A percentile compares a stretch with the other conserved stretches of the same genome.
Conservation (phyloP, 1,140 invertebrate species). For the Venturia canescens region DNA sequence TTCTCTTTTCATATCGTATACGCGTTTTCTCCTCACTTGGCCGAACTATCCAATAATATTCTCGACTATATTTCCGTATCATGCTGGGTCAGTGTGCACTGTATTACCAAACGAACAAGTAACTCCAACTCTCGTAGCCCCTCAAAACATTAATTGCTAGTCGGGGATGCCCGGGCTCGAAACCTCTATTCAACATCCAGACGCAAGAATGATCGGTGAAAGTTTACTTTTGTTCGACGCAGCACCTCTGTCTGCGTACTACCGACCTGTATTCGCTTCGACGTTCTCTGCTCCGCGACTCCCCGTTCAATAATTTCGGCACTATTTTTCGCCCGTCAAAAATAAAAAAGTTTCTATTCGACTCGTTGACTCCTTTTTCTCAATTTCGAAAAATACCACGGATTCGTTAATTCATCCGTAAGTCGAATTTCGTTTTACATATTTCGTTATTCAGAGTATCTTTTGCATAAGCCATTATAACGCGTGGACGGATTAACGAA, state of each 20-base stretch:
- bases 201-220: conserved; percentile 19
- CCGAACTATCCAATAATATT: neutral
- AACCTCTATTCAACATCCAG: neutral
- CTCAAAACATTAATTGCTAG: neutral
- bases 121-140: neutral
- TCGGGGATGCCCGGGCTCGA: neutral
- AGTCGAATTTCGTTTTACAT: no score
- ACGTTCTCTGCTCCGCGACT: neutral
- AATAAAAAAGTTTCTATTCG: no score
- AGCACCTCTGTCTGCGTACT: neutral
- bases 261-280: conserved; percentile 1
- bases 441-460: no score
- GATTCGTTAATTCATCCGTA: no score
- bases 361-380: no score
- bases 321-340: no score
- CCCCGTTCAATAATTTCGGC: neutral
- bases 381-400: no score
- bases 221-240: conserved; percentile 17
- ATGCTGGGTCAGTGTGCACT: neutral
- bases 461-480: no score
- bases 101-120: neutral
- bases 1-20: neutral
- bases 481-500: no score
- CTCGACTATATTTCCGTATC: neutral
- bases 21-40: neutral